These are phyloP conservation scores for Lates japonicus DNA, from an alignment of 2,797 vertebrate genomes.

Conservation along the genomic window DNA sequence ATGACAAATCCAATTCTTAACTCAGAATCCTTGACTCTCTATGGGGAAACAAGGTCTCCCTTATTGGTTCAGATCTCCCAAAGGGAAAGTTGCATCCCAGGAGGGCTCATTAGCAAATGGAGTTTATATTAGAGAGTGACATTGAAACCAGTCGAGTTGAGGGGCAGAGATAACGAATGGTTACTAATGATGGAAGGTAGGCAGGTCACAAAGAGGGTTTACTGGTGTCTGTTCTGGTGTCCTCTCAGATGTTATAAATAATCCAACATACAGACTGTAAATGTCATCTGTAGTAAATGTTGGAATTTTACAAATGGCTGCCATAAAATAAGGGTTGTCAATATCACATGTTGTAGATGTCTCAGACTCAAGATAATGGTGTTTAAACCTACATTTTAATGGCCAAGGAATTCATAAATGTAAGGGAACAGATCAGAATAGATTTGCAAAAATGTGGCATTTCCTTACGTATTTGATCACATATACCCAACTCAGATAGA, in stretches of 20 bases:
- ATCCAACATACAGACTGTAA: neutral
- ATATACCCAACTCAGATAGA: neutral
- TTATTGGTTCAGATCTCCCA: neutral
- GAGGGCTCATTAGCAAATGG: conserved; percentile 15
- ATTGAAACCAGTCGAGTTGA: conserved; percentile 1
- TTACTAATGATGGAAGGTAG: conserved; percentile 16
- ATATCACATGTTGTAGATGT: neutral
- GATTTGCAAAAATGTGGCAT: neutral
- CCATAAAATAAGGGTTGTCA: neutral
- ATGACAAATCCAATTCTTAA: neutral
- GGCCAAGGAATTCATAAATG: neutral
- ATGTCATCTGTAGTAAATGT: neutral
- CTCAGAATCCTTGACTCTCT: neutral
- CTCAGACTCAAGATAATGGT: neutral
- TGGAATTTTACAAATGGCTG: neutral
- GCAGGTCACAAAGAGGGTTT: neutral
- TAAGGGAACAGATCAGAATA: neutral
- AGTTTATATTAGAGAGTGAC: conserved; percentile 8
- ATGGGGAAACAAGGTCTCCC: neutral
- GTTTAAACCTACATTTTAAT: neutral
- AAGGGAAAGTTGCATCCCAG: conserved; percentile 12
- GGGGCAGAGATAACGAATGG: neutral
- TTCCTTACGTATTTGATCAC: neutral
- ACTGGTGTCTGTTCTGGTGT: conserved; percentile 8
- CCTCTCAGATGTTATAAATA: conserved; percentile 14